Evolutionary conservation across 2,797 vertebrate species (phyloP).

Genomic region (Coluber constrictor): DNA sequence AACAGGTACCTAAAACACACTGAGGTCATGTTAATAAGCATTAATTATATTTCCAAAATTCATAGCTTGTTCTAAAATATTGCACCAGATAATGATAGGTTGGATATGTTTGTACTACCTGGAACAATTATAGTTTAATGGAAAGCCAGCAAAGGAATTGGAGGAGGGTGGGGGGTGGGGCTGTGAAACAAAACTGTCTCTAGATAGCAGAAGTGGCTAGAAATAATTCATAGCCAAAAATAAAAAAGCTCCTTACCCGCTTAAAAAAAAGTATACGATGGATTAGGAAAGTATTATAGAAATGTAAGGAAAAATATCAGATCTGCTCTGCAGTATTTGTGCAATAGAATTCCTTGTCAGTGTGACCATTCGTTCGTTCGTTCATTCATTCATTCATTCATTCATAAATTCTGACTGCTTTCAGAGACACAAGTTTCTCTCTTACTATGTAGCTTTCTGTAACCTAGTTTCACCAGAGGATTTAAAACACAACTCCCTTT

Average conservation of each 20-base stretch:
- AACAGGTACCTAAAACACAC: background rate
- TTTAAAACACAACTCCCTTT: background rate
- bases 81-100: background rate
- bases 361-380: background rate
- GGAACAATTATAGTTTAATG: background rate
- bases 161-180: too few relatives aligned
- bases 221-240: background rate
- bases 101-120: background rate
- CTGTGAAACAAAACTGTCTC: too few relatives aligned
- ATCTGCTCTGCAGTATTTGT: background rate
- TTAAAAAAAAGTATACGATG: background rate
- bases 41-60: background rate
- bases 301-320: background rate
- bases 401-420: background rate
- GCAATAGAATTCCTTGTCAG: background rate
- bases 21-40: conserved; percentile 16
- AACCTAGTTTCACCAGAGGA: background rate
- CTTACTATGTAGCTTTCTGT: background rate
- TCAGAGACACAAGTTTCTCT: background rate
- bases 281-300: background rate
- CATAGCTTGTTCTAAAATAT: background rate
- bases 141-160: background rate
- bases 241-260: background rate
- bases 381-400: background rate
- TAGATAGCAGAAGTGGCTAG: background rate